Conservation (phyloP, 2,888 invertebrate species). For the Mesochorus sp. region DNA sequence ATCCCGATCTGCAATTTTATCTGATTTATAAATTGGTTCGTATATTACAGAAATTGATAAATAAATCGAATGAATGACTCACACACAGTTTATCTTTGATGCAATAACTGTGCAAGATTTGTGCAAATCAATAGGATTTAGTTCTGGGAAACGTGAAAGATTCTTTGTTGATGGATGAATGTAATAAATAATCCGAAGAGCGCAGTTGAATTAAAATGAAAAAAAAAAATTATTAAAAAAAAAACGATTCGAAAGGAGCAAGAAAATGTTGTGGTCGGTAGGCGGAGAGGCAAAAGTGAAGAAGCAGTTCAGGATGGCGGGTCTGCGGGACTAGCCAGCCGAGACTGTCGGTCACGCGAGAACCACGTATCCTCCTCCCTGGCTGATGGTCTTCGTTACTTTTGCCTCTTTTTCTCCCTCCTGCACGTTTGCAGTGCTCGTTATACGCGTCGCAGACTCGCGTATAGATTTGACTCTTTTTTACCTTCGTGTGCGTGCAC, state of each 20-base stretch:
- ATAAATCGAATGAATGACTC: no score
- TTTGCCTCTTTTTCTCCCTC: neutral
- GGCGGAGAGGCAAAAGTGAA: conserved; percentile 37
- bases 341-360: conserved; percentile 80
- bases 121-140: no score
- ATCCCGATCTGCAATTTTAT: no score
- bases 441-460: conserved; percentile 25
- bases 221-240: neutral
- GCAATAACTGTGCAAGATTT: no score
- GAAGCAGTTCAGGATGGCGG: conserved; percentile 67
- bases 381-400: conserved; percentile 40
- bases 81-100: no score
- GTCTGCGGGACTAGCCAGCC: conserved; percentile 67
- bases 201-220: neutral
- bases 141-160: neutral
- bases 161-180: neutral
- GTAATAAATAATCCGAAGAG: neutral
- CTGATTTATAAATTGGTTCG: no score
- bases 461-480: conserved; percentile 6
- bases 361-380: conserved; percentile 62
- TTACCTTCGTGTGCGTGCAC: neutral
- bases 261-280: conserved; percentile 33
- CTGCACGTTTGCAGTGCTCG: neutral
- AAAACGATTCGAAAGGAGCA: neutral
- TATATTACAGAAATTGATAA: no score